Evolutionary conservation across 2,113 vertebrate species (phyloP).

Genomic region (Copsychus sechellarum): DNA sequence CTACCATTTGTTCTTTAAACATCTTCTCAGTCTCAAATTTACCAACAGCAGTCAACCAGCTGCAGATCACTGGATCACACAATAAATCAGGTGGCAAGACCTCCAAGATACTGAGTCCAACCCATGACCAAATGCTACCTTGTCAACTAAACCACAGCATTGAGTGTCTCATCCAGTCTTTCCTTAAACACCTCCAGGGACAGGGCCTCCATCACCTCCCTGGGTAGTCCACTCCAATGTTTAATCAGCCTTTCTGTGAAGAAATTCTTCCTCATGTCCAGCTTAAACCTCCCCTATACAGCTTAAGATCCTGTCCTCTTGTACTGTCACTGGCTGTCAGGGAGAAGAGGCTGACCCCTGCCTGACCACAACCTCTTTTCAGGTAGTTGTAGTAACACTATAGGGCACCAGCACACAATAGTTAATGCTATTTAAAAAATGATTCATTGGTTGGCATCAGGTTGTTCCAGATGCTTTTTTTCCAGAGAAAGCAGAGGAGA

Average conservation of each 20-base stretch:
- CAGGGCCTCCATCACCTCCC: background rate
- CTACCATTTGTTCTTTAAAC: background rate
- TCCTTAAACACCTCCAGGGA: background rate
- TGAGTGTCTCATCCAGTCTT: background rate
- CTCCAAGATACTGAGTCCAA: background rate
- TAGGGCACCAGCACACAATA: background rate
- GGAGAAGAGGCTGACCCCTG: background rate
- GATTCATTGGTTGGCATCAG: background rate
- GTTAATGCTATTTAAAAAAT: background rate
- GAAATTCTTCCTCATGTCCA: background rate
- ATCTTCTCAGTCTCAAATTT: background rate
- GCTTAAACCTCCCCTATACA: background rate
- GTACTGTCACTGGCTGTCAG: background rate
- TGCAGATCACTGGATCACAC: background rate
- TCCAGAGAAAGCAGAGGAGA: background rate
- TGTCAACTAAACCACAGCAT: background rate
- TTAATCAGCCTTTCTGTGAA: background rate
- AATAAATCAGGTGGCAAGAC: background rate
- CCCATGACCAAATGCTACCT: accelerated
- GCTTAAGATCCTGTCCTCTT: background rate
- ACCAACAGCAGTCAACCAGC: background rate
- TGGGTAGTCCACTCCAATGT: background rate
- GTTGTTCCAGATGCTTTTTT: background rate
- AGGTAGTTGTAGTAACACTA: background rate
- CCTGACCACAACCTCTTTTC: background rate